A percentile compares a stretch with the other conserved stretches of the same genome.
Evolutionary conservation across 2,888 invertebrate species (phyloP).

Genomic region (Caenorhabditis macrosperma): DNA sequence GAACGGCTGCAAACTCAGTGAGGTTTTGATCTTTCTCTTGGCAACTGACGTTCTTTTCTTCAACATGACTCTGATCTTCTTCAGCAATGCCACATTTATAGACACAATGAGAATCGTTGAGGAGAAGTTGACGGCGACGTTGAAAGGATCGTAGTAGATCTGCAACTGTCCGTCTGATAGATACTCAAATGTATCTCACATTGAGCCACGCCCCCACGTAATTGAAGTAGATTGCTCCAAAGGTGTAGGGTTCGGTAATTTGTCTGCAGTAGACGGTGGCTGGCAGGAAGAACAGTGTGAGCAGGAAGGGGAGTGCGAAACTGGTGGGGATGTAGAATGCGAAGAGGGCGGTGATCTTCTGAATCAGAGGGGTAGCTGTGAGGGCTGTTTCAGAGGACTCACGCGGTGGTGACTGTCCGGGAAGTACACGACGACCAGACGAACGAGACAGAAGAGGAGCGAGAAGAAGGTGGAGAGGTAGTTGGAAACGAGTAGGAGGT

Average conservation of each 20-base stretch:
- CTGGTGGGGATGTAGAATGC: background rate
- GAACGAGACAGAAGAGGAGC: conserved; percentile 3
- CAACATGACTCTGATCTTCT: background rate
- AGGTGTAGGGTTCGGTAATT: background rate
- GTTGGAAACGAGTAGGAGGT: conserved; percentile 11
- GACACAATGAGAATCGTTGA: background rate
- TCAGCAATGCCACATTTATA: background rate
- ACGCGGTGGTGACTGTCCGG: conserved; percentile 4
- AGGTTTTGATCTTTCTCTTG: background rate
- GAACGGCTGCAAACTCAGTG: background rate
- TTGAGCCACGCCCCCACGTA: conserved; percentile 3
- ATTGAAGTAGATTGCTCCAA: conserved; percentile 5
- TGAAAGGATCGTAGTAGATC: conserved; percentile 16
- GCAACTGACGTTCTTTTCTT: conserved; percentile 1
- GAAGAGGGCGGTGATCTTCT: background rate
- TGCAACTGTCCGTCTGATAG: background rate
- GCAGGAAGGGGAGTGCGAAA: background rate
- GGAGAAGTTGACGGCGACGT: background rate
- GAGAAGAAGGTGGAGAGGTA: conserved; percentile 14
- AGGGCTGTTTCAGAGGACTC: background rate
- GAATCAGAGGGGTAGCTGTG: background rate
- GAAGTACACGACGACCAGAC: conserved; percentile 3
- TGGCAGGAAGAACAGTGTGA: conserved; percentile 6
- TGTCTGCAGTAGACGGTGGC: conserved; percentile 15
- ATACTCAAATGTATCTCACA: background rate